phyloP scores from a whole-genome alignment of 1,140 invertebrate genomes.

The Leptinotarsa lineolata region DNA sequence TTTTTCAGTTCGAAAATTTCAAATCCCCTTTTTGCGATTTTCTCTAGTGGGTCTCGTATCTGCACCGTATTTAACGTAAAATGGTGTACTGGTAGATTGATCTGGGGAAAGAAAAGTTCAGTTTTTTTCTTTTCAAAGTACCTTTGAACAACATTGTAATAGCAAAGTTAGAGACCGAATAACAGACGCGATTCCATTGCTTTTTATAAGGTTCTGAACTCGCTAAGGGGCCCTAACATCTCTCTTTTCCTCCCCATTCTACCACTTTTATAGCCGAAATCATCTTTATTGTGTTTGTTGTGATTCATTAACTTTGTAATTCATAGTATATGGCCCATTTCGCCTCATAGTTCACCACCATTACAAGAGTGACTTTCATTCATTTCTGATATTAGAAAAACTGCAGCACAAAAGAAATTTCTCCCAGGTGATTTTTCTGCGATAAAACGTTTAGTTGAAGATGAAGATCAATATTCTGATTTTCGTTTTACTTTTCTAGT shows the following conservation, averaged over 20 bases:
- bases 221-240: conserved; percentile 9
- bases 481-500: too few relatives aligned
- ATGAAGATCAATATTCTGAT: too few relatives aligned
- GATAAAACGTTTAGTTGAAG: too few relatives aligned
- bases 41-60: too few relatives aligned
- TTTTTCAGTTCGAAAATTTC: too few relatives aligned
- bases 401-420: neutral
- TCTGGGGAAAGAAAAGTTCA: too few relatives aligned
- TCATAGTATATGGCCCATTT: neutral
- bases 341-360: neutral
- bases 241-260: neutral
- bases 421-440: too few relatives aligned
- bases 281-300: conserved; percentile 23
- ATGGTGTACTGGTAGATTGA: too few relatives aligned
- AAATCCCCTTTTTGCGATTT: too few relatives aligned
- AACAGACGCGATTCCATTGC: conserved; percentile 23
- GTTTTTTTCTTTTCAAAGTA: neutral
- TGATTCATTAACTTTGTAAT: conserved; percentile 22
- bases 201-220: conserved; percentile 21
- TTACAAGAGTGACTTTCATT: neutral
- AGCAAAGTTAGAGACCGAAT: conserved; percentile 15
- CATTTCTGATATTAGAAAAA: conserved; percentile 19
- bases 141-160: conserved; percentile 22
- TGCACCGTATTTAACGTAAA: too few relatives aligned
- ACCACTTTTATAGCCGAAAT: conserved; percentile 13